Evolutionary conservation across 2,797 vertebrate genomes (phyloP), one percentile per base, ranked within the genome.

Genomic region (Myotis myotis): DNA sequence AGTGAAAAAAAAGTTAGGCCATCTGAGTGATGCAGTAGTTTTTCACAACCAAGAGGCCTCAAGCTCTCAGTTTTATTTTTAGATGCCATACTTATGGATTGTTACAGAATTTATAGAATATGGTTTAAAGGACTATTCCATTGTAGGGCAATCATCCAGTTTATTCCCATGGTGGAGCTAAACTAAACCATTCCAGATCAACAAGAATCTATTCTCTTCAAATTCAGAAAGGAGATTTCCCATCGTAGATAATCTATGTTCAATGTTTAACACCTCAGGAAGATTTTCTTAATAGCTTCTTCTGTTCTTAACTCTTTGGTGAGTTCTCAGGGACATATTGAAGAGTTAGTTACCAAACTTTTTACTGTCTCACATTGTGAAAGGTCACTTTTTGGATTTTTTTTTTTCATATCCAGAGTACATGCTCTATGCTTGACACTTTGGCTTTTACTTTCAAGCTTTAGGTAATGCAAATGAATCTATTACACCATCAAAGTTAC

Each of bases 31-130:
- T 75, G 81, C 49, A 83, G 81, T 91, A 66, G 55, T 80, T 96
- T 92, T 92, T 88, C 44, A 89, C 53, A 94, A 81, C 74, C 62
- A 81, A 51, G 13, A 70, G 23, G 44, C 87, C 75, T 95, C 55
- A 41, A 95, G 89, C 81, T 95, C 85, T 89, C 70, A 30, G 85
- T 94, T 86, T 96, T 95, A 95, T 92, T 97, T 97, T 95, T 94
- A 95, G 87, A 94, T 90, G 53, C 25, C 84, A 76, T 93, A 76
- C 57, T 85, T 95, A 82, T 25, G 53, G 91, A 72, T 76, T 90
- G 95, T 83, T 95, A 75, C 28, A 95, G 70, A 92, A 95, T 89
- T 89, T 96, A 93, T 62, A 83, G 70, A 94, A 49, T 86, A 85
- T 38, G 49, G 3, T 92, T 93, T 96, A 88, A 96, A 95, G 70